Evolutionary conservation across 2,113 vertebrate species (phyloP).

Genomic region (Apeltes quadracus): DNA sequence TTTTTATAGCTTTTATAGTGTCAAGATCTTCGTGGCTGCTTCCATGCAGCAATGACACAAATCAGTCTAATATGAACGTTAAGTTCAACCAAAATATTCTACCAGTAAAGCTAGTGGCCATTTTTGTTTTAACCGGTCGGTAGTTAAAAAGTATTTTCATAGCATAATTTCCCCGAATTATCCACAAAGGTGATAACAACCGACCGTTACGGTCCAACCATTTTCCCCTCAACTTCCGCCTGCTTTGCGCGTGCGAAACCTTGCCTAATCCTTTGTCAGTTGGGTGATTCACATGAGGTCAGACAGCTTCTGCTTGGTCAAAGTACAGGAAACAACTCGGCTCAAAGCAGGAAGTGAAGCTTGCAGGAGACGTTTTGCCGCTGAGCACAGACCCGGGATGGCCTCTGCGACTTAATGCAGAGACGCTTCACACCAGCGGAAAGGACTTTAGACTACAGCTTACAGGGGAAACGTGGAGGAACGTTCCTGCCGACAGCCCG

Average conservation of each 20-base stretch:
- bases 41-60: background rate
- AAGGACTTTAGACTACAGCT: background rate
- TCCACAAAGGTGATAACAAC: background rate
- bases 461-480: slow-evolving; percentile 3
- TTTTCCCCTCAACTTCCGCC: background rate
- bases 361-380: slow-evolving; percentile 64
- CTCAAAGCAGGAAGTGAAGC: slow-evolving; percentile 73
- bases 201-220: too few relatives aligned
- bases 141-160: background rate
- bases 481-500: background rate
- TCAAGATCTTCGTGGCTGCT: slow-evolving; percentile 4
- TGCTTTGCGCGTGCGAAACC: slow-evolving; percentile 26
- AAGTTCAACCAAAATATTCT: background rate
- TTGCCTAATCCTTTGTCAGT: slow-evolving; percentile 36
- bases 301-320: slow-evolving; percentile 67
- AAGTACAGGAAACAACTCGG: slow-evolving; percentile 71
- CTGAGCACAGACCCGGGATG: slow-evolving; percentile 38
- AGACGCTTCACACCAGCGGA: background rate
- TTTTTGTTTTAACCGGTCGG: too few relatives aligned
- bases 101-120: background rate
- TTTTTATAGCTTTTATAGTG: background rate
- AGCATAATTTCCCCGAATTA: background rate
- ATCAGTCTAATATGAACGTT: background rate
- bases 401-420: slow-evolving; percentile 6
- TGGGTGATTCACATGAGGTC: slow-evolving; percentile 51